Base-by-base conservation (phyloP, 1,140 invertebrate species). In the Heliconius hewitsoni region DNA sequence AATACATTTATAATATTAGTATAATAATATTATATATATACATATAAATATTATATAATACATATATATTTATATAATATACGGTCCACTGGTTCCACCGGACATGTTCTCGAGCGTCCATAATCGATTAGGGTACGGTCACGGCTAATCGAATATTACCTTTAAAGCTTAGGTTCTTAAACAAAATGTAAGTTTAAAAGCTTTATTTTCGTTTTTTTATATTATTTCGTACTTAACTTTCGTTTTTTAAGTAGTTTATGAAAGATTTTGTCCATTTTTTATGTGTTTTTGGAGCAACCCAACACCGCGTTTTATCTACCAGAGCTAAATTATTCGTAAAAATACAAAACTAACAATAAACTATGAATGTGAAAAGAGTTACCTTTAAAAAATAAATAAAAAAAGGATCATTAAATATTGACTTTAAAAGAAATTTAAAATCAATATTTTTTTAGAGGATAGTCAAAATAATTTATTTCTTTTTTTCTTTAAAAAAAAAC, bases 101-200 rank as follows among this genome's bases (percentile, higher is more conserved):
- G 55, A 57, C 55, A 57, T n/a, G 55, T n/a, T 57, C 55, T 57
- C 55, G 55, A n/a, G 55, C 55, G 8, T n/a, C n/a, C n/a, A 23
- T 57, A 57, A 57, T 57, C 55, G 55, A 57, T 57, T 57, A 57
- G 8, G n/a, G 55, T 57, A n/a, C 55, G 55, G 8, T 57, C 55
- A 57, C n/a, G 55, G 55, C 19, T 57, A 57, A 57, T 57, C 55
- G 55, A n/a, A 57, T 57, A 57, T 57, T 57, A 57, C 55, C 55
- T 57, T 57, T 57, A 57, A 57, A 57, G n/a, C 55, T 57, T n/a
- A 55, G 8, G 19, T 55, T 9, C 19, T 57, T n/a, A 57, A 11
- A 57, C 55, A 23, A 57, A 23, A 57, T 57, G 55, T 57, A 11
- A 23, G 55, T 57, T 57, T 57, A 23, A 57, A 57, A 23, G 55